phyloP scores from a whole-genome alignment of 2,888 invertebrate genomes.

The Pseudanteris insignis region DNA sequence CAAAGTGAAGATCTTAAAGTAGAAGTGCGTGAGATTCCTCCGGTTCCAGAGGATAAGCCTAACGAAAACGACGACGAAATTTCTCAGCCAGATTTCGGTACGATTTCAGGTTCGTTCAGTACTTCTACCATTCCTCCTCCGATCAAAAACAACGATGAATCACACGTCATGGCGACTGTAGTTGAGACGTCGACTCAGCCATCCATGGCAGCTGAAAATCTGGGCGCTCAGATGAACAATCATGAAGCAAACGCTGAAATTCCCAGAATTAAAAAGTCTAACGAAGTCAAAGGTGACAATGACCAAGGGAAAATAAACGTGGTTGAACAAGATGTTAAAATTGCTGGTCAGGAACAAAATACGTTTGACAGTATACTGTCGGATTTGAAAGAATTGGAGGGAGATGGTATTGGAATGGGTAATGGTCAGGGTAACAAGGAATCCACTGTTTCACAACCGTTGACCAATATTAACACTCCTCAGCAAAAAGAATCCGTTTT shows the following conservation, averaged over 20 bases:
- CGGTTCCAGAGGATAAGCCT: slow-evolving; percentile 47
- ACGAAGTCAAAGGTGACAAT: slow-evolving; percentile 18
- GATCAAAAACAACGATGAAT: slow-evolving; percentile 47
- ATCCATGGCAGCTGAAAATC: slow-evolving; percentile 15
- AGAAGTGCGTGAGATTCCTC: slow-evolving; percentile 47
- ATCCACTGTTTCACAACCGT: slow-evolving; percentile 60
- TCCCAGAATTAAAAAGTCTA: slow-evolving; percentile 3
- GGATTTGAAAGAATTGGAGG: slow-evolving; percentile 63
- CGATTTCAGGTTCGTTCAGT: slow-evolving; percentile 31
- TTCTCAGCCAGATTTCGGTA: slow-evolving; percentile 47
- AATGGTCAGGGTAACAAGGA: slow-evolving; percentile 63
- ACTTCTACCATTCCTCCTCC: slow-evolving; percentile 38
- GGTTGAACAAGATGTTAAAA: slow-evolving; percentile 42
- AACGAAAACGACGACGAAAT: slow-evolving; percentile 50
- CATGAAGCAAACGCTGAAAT: slow-evolving; percentile 2
- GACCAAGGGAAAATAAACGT: slow-evolving; percentile 30
- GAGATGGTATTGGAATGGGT: slow-evolving; percentile 43
- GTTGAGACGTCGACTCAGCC: slow-evolving; percentile 10
- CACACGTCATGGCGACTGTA: slow-evolving; percentile 28
- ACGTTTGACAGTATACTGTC: slow-evolving; percentile 61
- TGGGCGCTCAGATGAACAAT: slow-evolving; percentile 9
- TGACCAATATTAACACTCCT: slow-evolving; percentile 55
- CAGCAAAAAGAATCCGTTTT: slow-evolving; percentile 94
- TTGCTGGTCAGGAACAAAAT: slow-evolving; percentile 56
- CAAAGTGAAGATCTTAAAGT: slow-evolving; percentile 51